Conservation (phyloP, 2,888 invertebrate species). For the Drosophila koepferae region DNA sequence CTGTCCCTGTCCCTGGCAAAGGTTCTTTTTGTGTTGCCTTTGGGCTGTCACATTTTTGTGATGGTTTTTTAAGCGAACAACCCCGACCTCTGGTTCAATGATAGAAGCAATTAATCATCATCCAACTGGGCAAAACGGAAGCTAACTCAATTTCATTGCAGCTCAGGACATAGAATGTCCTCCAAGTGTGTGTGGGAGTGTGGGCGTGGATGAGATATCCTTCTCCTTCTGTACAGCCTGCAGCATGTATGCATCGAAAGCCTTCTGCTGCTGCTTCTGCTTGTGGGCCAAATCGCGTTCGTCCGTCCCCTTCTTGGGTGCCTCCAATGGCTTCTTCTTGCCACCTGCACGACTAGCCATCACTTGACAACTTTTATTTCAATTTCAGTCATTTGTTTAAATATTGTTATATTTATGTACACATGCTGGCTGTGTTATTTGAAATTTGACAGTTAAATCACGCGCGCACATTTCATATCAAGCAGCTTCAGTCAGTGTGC, state of each 20-base stretch:
- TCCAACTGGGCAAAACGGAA: slow-evolving; percentile 23
- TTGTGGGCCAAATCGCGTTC: slow-evolving; percentile 83
- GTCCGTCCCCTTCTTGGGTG: slow-evolving; percentile 93
- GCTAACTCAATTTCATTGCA: slow-evolving; percentile 54
- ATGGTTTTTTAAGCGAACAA: slow-evolving; percentile 65
- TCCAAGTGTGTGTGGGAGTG: neutral
- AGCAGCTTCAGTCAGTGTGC: slow-evolving; percentile 11
- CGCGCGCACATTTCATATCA: slow-evolving; percentile 1
- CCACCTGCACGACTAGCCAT: slow-evolving; percentile 96
- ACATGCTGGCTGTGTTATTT: neutral
- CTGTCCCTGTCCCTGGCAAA: no score
- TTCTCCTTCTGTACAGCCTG: slow-evolving; percentile 86
- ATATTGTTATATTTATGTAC: neutral
- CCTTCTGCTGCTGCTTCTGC: slow-evolving; percentile 94
- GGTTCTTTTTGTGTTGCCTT: slow-evolving; percentile 15
- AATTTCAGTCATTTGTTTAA: neutral
- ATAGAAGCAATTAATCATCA: slow-evolving; percentile 58
- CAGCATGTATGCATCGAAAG: slow-evolving; percentile 92
- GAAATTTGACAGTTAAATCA: neutral
- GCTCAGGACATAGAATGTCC: neutral
- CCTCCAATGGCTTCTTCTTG: slow-evolving; percentile 97
- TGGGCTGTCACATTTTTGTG: slow-evolving; percentile 64
- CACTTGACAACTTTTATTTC: slow-evolving; percentile 34
- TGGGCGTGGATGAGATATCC: neutral
- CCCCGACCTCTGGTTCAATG: neutral